These are phyloP conservation scores for Coronaproctus castanopsis DNA, from an alignment of 2,888 invertebrate genomes.

Conservation along the genomic window DNA sequence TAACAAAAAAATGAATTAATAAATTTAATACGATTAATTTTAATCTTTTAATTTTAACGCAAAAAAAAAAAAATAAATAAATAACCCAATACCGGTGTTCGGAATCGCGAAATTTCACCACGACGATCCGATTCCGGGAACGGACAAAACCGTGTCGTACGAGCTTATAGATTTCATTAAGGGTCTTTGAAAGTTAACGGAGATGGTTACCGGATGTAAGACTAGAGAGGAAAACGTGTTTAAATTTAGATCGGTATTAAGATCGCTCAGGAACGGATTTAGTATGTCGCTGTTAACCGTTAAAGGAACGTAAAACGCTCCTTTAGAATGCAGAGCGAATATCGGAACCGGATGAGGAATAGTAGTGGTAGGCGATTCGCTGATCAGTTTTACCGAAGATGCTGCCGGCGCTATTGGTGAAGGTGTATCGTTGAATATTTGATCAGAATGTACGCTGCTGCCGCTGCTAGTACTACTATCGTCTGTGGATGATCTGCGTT, in stretches of 20 bases:
- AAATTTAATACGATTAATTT: too few relatives aligned
- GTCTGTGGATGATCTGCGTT: not conserved
- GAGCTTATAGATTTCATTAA: not conserved
- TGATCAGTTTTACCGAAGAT: not conserved
- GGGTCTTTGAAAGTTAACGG: slow-evolving; percentile 47
- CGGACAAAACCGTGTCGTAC: not conserved
- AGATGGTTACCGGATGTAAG: slow-evolving; percentile 71
- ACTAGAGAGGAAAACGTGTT: slow-evolving; percentile 27
- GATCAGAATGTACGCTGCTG: not conserved
- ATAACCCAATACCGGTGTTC: too few relatives aligned
- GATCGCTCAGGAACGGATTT: slow-evolving; percentile 37
- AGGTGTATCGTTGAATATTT: not conserved
- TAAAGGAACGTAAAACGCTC: slow-evolving; percentile 71
- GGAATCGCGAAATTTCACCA: too few relatives aligned
- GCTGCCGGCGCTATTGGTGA: slow-evolving; percentile 1
- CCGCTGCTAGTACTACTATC: slow-evolving; percentile 1
- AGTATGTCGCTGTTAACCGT: slow-evolving; percentile 54
- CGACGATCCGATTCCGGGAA: too few relatives aligned
- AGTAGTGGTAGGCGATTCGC: not conserved
- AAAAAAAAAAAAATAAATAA: too few relatives aligned
- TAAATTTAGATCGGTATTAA: slow-evolving; percentile 27
- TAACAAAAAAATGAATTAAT: too few relatives aligned
- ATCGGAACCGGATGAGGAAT: slow-evolving; percentile 44
- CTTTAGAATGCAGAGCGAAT: slow-evolving; percentile 74
- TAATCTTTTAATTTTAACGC: too few relatives aligned